A percentile compares a stretch with the other conserved stretches of the same genome.
phyloP scores from a whole-genome alignment of 2,797 vertebrate genomes.

The Alauda arvensis region DNA sequence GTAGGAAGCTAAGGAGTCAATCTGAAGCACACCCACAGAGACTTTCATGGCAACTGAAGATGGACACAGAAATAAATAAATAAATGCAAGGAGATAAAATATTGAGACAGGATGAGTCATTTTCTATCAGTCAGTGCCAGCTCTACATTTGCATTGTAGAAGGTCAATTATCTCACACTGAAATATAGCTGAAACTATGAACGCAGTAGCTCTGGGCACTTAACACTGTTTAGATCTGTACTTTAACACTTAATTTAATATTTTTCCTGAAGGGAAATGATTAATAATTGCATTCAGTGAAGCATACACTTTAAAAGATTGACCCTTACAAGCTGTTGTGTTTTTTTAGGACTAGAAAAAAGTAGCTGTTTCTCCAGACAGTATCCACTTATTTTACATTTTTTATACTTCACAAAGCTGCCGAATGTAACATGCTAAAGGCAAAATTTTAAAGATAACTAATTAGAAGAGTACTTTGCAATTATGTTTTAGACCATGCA shows the following conservation, averaged over 20 bases:
- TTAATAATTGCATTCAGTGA: conserved; percentile 75
- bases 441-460: conserved; percentile 62
- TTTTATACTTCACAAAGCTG: conserved; percentile 58
- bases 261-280: conserved; percentile 74
- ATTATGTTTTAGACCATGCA: conserved; percentile 30
- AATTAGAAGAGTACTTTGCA: conserved; percentile 55
- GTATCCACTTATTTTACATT: conserved; percentile 42
- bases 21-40: background rate
- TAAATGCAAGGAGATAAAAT: conserved; percentile 40
- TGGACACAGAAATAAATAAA: conserved; percentile 41
- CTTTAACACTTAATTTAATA: conserved; percentile 77
- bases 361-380: conserved; percentile 47
- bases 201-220: conserved; percentile 61
- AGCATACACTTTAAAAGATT: conserved; percentile 70
- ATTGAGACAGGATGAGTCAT: conserved; percentile 45
- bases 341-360: conserved; percentile 64
- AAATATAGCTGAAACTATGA: conserved; percentile 63
- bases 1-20: background rate
- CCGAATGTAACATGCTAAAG: conserved; percentile 30
- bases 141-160: conserved; percentile 58
- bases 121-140: conserved; percentile 50
- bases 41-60: background rate
- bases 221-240: conserved; percentile 72
- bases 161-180: conserved; percentile 69
- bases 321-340: conserved; percentile 68